These are phyloP conservation scores for Apostichopus japonicus DNA, from an alignment of 35 echinoderm and acorn worm species.

Conservation along the genomic window DNA sequence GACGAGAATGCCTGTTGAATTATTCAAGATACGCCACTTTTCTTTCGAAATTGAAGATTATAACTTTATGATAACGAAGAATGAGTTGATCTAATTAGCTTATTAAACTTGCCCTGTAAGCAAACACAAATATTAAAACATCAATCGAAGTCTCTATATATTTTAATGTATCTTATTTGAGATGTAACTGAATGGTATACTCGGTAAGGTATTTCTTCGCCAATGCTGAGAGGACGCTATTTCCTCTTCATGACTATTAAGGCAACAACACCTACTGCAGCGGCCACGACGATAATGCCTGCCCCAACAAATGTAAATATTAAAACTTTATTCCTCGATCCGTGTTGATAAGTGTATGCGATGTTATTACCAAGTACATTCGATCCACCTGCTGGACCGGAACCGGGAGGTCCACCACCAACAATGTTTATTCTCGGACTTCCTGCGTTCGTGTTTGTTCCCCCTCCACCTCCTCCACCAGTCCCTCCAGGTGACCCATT, in stretches of 20 bases:
- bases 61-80: too few relatives aligned
- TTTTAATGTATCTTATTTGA: too few relatives aligned
- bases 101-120: too few relatives aligned
- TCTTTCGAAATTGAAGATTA: too few relatives aligned
- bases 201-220: too few relatives aligned
- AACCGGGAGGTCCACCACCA: slow-evolving; percentile 8
- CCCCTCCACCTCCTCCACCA: background rate
- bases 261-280: background rate
- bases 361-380: slow-evolving; percentile 21
- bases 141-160: too few relatives aligned
- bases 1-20: too few relatives aligned
- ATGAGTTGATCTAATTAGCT: too few relatives aligned
- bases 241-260: background rate
- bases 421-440: slow-evolving; percentile 9
- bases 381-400: background rate
- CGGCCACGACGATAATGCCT: background rate
- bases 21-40: too few relatives aligned
- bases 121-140: too few relatives aligned
- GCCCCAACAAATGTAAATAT: slow-evolving; percentile 15
- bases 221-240: background rate
- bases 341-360: slow-evolving; percentile 18
- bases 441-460: background rate
- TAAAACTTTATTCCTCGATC: background rate
- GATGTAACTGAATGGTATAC: too few relatives aligned
- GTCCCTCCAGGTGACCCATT: background rate